phyloP scores from a whole-genome alignment of 2,888 invertebrate genomes.

The Vannuccia rotundouncinata region DNA sequence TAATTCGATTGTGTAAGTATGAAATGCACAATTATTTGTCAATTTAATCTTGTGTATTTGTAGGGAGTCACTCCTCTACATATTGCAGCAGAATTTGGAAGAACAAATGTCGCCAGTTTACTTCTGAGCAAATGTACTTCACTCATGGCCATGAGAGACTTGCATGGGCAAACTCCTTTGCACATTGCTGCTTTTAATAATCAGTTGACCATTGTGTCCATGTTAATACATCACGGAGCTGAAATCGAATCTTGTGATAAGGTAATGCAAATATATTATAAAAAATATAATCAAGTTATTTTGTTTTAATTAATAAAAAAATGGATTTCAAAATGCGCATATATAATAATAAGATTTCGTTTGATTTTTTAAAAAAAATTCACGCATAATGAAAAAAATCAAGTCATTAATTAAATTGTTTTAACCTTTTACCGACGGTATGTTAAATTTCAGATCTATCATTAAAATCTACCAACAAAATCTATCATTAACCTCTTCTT shows the following conservation, averaged over 20 bases:
- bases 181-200: background rate
- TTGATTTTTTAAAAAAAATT: background rate
- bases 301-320: background rate
- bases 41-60: background rate
- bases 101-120: background rate
- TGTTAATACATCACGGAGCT: background rate
- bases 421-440: too few species aligned
- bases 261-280: too few species aligned
- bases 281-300: background rate
- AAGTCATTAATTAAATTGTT: too few species aligned
- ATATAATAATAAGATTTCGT: background rate
- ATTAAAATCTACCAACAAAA: too few species aligned
- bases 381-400: too few species aligned
- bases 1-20: too few species aligned
- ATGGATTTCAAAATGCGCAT: background rate
- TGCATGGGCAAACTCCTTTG: background rate
- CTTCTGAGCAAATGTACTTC: background rate
- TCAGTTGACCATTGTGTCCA: background rate
- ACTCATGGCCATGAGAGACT: background rate
- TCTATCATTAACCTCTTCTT: too few species aligned
- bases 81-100: background rate
- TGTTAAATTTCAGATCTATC: too few species aligned
- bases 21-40: background rate
- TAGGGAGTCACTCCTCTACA: background rate
- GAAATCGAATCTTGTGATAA: background rate